Evolutionary conservation across 2,888 invertebrate species (phyloP).

Genomic region (Dicyrtomina minuta): DNA sequence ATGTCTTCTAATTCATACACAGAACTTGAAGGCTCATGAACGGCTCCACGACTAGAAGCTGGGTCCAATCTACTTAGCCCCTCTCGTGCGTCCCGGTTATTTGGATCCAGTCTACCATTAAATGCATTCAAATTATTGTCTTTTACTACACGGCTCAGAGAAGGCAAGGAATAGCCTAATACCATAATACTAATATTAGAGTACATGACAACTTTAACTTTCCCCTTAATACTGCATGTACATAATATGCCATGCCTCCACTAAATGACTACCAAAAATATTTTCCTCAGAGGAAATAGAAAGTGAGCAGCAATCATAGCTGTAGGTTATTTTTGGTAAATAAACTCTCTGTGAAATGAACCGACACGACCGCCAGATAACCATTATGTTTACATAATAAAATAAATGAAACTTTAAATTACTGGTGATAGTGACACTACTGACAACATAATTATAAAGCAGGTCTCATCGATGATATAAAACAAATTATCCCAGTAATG

Average conservation of each 20-base stretch:
- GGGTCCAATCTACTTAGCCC: conserved; percentile 66
- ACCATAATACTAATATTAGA: neutral
- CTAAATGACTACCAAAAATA: neutral
- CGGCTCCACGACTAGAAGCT: conserved; percentile 55
- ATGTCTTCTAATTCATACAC: conserved; percentile 45
- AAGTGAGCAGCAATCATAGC: too few relatives aligned
- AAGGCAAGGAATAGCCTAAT: too few relatives aligned
- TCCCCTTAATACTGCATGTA: neutral
- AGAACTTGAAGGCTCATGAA: conserved; percentile 36
- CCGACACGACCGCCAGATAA: too few relatives aligned
- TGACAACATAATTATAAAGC: too few relatives aligned
- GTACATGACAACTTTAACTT: neutral
- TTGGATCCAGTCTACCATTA: conserved; percentile 64
- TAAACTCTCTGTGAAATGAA: too few relatives aligned
- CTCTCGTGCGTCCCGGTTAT: conserved; percentile 65
- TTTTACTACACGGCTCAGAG: conserved; percentile 5
- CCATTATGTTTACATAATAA: too few relatives aligned
- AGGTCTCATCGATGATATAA: too few relatives aligned
- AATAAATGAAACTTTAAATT: too few relatives aligned
- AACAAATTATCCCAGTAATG: too few relatives aligned
- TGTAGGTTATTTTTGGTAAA: too few relatives aligned
- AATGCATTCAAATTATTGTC: conserved; percentile 31
- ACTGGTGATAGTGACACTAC: too few relatives aligned
- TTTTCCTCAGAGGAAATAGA: neutral
- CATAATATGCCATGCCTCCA: neutral